Percentiles rank a stretch among this genome's conserved stretches.
Evolutionary conservation across 2,797 vertebrate species (phyloP).

Genomic region (Parauchenoglanis punctatus): DNA sequence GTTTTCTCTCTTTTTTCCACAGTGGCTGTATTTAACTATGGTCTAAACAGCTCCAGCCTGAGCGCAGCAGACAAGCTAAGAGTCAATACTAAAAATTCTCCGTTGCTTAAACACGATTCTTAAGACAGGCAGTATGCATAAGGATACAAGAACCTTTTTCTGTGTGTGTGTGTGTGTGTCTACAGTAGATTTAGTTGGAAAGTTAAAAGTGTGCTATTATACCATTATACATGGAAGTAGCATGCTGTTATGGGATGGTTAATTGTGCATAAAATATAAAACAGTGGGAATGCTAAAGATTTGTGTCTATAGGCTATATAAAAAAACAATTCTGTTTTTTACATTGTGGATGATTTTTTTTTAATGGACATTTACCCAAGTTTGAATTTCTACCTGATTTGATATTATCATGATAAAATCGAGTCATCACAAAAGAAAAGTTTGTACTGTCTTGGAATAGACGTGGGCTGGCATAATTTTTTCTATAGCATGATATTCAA

Average conservation of each 20-base stretch:
- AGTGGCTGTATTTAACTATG: constrained; percentile 79
- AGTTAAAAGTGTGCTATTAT: neutral
- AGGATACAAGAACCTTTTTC: neutral
- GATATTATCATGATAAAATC: neutral
- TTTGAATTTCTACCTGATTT: neutral
- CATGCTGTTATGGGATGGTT: neutral
- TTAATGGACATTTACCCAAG: neutral
- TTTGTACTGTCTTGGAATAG: neutral
- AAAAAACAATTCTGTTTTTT: neutral
- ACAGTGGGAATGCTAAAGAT: neutral
- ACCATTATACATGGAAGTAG: neutral
- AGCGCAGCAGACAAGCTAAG: constrained; percentile 15
- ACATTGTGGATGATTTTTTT: neutral
- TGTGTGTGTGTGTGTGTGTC: neutral
- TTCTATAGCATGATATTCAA: neutral
- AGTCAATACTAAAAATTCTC: neutral
- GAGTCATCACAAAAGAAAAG: neutral
- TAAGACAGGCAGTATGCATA: neutral
- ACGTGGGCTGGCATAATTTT: neutral
- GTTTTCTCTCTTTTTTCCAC: constrained; percentile 36
- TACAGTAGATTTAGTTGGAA: neutral
- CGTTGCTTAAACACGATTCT: neutral
- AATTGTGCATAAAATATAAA: neutral
- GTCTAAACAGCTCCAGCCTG: constrained; percentile 62
- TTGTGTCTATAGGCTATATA: neutral